phyloP scores from a whole-genome alignment of 92 coral and sea anemone genomes.

The Epizoanthus ramosus region DNA sequence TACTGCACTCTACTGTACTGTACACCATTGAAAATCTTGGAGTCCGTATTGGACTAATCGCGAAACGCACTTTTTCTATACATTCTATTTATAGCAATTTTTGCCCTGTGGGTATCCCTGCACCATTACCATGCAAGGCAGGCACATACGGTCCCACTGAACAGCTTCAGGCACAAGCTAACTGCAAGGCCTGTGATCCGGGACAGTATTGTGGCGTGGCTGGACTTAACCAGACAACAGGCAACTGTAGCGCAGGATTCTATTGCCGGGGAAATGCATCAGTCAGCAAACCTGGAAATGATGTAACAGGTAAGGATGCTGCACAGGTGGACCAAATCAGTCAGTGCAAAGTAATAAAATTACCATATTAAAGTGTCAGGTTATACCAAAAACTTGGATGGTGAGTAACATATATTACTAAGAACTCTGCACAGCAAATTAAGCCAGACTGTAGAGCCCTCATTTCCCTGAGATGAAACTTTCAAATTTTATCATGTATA shows the following conservation, averaged over 20 bases:
- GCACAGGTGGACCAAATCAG: not conserved
- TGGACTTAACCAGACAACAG: slow-evolving; percentile 88
- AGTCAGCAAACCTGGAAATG: slow-evolving; percentile 78
- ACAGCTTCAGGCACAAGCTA: slow-evolving; percentile 78
- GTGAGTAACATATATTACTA: too few relatives aligned
- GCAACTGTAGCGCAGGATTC: slow-evolving; percentile 94
- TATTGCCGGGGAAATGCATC: slow-evolving; percentile 93
- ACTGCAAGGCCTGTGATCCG: slow-evolving; percentile 87
- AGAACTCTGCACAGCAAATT: too few relatives aligned
- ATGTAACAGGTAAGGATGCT: slow-evolving; percentile 74
- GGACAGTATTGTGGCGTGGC: slow-evolving; percentile 83
- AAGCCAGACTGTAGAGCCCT: too few relatives aligned
- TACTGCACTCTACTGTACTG: too few relatives aligned
- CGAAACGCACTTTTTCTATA: not conserved
- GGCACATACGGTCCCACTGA: slow-evolving; percentile 87
- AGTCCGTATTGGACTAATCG: too few relatives aligned
- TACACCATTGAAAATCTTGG: too few relatives aligned
- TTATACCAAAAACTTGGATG: too few relatives aligned
- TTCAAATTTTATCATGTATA: too few relatives aligned
- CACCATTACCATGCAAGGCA: slow-evolving; percentile 71
- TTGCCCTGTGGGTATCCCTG: slow-evolving; percentile 86
- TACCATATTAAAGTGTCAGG: too few relatives aligned
- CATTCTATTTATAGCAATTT: slow-evolving; percentile 53
- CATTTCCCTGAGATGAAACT: too few relatives aligned
- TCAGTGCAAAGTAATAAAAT: not conserved